A percentile compares a stretch with the other conserved stretches of the same genome.
Evolutionary conservation across 2,888 invertebrate genomes (phyloP).

Genomic region (Rhingia campestris): DNA sequence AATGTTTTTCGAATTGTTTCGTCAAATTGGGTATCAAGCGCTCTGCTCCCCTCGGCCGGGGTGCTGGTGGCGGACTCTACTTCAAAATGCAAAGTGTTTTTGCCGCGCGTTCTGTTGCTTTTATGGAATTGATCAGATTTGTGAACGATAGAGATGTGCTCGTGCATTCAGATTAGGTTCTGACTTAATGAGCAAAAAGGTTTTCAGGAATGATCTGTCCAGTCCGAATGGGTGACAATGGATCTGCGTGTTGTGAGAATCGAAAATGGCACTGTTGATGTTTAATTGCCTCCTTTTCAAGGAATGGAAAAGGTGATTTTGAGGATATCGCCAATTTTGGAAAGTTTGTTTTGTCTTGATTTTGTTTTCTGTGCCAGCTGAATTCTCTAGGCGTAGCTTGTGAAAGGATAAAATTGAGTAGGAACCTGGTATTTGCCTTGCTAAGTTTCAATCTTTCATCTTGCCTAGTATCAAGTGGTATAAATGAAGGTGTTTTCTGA

Average conservation of each 20-base stretch:
- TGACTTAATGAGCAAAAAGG: slow-evolving; percentile 71
- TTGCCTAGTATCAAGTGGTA: no score
- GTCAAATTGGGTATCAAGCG: slow-evolving; percentile 68
- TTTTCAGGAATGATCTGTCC: slow-evolving; percentile 18
- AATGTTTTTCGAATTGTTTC: slow-evolving; percentile 72
- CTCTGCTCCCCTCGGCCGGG: slow-evolving; percentile 17
- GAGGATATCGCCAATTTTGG: no score
- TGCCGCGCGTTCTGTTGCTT: slow-evolving; percentile 45
- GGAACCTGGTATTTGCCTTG: no score
- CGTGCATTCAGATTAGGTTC: slow-evolving; percentile 53
- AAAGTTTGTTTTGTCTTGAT: no score
- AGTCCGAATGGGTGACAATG: slow-evolving; percentile 30
- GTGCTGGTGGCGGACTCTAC: slow-evolving; percentile 12
- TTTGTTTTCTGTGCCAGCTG: no score
- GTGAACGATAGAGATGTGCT: slow-evolving; percentile 33
- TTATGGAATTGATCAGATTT: slow-evolving; percentile 55
- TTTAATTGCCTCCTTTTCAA: slow-evolving; percentile 58
- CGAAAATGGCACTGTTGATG: slow-evolving; percentile 11
- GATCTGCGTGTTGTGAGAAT: slow-evolving; percentile 8
- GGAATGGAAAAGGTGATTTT: background rate
- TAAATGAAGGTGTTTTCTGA: no score
- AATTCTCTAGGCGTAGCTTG: no score
- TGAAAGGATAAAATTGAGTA: no score
- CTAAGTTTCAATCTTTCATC: no score
- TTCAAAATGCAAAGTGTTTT: slow-evolving; percentile 69